Evolutionary conservation across 2,113 vertebrate genomes (phyloP), one percentile per base, ranked within the genome.

Genomic region (Poeciliopsis turrubarensis): DNA sequence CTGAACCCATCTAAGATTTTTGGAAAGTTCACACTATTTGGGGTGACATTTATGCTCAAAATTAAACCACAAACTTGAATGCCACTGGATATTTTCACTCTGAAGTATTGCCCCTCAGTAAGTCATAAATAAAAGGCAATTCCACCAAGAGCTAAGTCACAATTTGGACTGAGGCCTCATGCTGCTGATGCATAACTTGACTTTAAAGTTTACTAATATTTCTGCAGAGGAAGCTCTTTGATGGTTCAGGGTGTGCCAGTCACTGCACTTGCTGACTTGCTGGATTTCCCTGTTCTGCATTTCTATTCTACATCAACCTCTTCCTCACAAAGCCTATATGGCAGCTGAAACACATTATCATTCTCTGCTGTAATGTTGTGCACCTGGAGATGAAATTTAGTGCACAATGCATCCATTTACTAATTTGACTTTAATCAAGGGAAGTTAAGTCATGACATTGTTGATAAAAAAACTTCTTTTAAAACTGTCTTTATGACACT

Each of bases 191-290:
- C 60, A 72, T 62, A 62, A 13, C 26, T 67, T 72, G 22, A 67
- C 15, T 41, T 25, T 31, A 65, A 3, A 34, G 27, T 71, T 51
- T 60, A 30, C 37, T 65, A 34, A 57, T 41, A 41, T 67, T 26
- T 75, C 44, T 68, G 15, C 30, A 44, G 4, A 37, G 31, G 30
- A 73, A 26, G 51, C 51, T 51, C 57, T 2, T 8, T 66, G 22
- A 31, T 1, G 29, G 25, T 62, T 72, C 64, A 22, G 62, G 65
- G 60, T 31, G 29, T 51, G 51, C 14, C 44, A 41, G 32, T 54
- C 60, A 60, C 17, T 67, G 54, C 65, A 83, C 37, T 26, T 19
- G 65, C 65, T 47, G n/a, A 37, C 69, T 81, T 61, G 65, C 60
- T 61, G 61, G 22, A 7, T 30, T 61, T 62, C 8, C 25, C 27